Evolutionary conservation across 2,797 vertebrate genomes (phyloP), one percentile per base, ranked within the genome.

Genomic region (Antrozous pallidus): DNA sequence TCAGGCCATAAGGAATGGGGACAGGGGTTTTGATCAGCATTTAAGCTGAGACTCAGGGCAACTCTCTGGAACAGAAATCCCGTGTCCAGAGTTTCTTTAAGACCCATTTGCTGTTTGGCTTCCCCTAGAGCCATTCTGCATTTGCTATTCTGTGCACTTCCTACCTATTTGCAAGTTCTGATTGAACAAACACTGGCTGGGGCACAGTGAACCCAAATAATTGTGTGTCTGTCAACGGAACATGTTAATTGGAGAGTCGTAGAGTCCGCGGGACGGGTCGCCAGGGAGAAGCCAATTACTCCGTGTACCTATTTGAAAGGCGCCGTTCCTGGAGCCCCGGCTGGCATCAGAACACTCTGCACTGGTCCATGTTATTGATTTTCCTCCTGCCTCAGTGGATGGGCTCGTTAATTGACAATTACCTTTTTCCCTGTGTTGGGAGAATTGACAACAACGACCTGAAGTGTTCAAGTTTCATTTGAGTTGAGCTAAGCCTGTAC

Each of bases 341-440:
- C 98, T 97, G 97, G 95, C 97, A 94, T 97, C 94, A 96, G 97
- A 97, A 97, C 85, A 81, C 94, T 97, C 97, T 45, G 91, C 97
- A 97, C 97, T 97, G 98, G 98, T 96, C 96, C 75, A 3, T 93
- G 90, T 95, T 98, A 98, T 98, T 97, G 98, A 98, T 98, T 98
- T 98, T 75, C 93, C 93, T 97, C 96, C 95, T 7, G 26, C 89
- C 94, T 96, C 97, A 92, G 94, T 94, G 86, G 82, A 98, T 97
- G 96, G 97, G 97, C 96, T 98, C 85, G n/a, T 98, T 98, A 98
- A 98, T 98, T 98, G 98, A 98, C 98, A 98, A 98, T 98, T 98
- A 98, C 97, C 96, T 98, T 98, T 98, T 98, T 97, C 93, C 88
- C 93, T 54, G 75, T 97, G 97, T 97, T 97, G 96, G 97, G 94